phyloP scores from a whole-genome alignment of 2,113 vertebrate species.

The Macaca mulatta region DNA sequence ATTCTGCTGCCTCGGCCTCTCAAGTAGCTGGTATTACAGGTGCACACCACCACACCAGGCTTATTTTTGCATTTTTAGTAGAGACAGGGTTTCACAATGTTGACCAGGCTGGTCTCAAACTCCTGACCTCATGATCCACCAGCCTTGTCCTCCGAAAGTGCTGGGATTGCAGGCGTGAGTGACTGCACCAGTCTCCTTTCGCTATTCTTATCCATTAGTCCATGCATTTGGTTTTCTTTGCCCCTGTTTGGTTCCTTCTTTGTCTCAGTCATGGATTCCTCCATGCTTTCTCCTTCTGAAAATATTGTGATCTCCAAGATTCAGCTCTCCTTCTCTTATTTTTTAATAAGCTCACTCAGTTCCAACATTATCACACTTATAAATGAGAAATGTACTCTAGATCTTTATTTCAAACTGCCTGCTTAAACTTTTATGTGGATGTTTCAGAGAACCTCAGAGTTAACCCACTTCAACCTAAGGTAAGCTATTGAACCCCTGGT shows the following conservation, averaged over 20 bases:
- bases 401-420: neutral
- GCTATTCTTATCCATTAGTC: neutral
- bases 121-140: too few species aligned
- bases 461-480: neutral
- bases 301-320: neutral
- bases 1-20: too few species aligned
- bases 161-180: too few species aligned
- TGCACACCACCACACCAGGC: too few species aligned
- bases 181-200: neutral
- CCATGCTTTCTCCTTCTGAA: neutral
- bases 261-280: neutral
- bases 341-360: neutral
- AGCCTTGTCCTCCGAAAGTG: too few species aligned
- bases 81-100: too few species aligned
- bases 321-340: neutral
- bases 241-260: neutral
- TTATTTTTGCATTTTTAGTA: too few species aligned
- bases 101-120: too few species aligned
- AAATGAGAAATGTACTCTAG: neutral
- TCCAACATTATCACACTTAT: neutral
- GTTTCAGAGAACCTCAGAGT: neutral
- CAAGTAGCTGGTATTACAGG: too few species aligned
- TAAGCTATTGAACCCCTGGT: neutral
- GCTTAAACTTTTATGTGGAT: neutral
- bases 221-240: neutral